Percentiles rank a stretch among this genome's conserved stretches.
phyloP scores from a whole-genome alignment of 2,797 vertebrate genomes.

The Todus mexicanus region DNA sequence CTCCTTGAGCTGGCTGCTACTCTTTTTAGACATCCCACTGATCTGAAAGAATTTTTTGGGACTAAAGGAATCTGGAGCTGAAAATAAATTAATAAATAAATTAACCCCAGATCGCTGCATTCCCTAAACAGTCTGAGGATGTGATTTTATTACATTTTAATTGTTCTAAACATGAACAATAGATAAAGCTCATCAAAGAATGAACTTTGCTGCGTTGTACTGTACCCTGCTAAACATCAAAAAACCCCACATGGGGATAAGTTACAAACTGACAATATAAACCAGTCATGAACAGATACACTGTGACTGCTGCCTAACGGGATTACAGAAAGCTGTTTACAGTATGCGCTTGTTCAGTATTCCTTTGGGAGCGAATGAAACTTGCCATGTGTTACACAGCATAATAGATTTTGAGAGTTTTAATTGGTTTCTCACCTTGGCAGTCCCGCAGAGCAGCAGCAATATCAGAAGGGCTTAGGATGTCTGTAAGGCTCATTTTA shows the following conservation, averaged over 20 bases:
- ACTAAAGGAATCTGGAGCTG: conserved; percentile 91
- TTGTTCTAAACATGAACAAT: neutral
- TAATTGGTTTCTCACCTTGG: conserved; percentile 81
- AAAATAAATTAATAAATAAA: conserved; percentile 62
- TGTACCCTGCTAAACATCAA: neutral
- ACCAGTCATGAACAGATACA: neutral
- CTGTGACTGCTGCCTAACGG: neutral
- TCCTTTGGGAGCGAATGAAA: neutral
- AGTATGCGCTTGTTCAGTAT: neutral
- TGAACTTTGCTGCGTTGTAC: neutral
- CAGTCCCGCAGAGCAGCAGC: conserved; percentile 92
- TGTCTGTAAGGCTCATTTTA: conserved; percentile 91
- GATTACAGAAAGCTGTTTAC: neutral
- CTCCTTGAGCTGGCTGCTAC: conserved; percentile 85
- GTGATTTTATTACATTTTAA: neutral
- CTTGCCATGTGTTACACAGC: neutral
- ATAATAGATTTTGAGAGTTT: neutral
- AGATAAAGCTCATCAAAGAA: neutral
- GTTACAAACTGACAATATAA: neutral
- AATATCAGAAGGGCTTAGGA: conserved; percentile 91
- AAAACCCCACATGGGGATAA: neutral
- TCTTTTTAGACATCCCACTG: conserved; percentile 91
- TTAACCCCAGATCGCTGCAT: conserved; percentile 12
- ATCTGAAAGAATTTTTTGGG: conserved; percentile 95
- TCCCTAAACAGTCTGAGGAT: neutral